Conservation (phyloP, 2,113 vertebrate genomes). For the Hystrix cristata region DNA sequence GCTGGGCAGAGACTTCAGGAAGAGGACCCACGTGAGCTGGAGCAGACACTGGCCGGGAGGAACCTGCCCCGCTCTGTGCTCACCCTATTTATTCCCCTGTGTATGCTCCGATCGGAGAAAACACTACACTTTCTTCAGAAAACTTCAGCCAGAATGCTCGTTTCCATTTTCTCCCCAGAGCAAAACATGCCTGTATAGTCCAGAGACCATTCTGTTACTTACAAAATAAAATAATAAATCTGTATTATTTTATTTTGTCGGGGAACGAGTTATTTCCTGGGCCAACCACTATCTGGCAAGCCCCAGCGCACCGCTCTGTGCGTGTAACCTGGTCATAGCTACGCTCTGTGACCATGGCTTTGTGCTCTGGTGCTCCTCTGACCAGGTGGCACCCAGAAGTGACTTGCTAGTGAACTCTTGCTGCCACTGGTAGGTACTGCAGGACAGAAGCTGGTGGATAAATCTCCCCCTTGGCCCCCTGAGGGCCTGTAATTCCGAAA, state of each 20-base stretch:
- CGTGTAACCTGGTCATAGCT: not conserved
- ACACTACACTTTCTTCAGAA: not conserved
- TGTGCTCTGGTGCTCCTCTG: not conserved
- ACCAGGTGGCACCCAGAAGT: not conserved
- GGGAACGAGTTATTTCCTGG: not conserved
- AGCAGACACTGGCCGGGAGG: not conserved
- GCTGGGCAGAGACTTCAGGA: not conserved
- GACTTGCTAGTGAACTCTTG: not conserved
- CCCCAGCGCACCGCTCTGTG: not conserved
- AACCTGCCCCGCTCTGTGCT: not conserved
- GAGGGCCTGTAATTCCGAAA: not conserved
- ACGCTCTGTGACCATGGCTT: not conserved
- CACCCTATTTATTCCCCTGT: not conserved
- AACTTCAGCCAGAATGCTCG: not conserved
- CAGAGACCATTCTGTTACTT: not conserved
- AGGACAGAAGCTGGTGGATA: not conserved
- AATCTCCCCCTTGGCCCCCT: not conserved
- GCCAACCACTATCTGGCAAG: not conserved
- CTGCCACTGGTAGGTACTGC: not conserved
- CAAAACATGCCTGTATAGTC: not conserved
- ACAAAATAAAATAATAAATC: not conserved
- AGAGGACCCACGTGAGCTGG: not conserved
- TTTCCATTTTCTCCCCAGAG: not conserved
- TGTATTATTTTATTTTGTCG: not conserved
- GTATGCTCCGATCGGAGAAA: not conserved